Evolutionary conservation across 1,140 invertebrate species (phyloP).

Genomic region (Sycobia sp.): DNA sequence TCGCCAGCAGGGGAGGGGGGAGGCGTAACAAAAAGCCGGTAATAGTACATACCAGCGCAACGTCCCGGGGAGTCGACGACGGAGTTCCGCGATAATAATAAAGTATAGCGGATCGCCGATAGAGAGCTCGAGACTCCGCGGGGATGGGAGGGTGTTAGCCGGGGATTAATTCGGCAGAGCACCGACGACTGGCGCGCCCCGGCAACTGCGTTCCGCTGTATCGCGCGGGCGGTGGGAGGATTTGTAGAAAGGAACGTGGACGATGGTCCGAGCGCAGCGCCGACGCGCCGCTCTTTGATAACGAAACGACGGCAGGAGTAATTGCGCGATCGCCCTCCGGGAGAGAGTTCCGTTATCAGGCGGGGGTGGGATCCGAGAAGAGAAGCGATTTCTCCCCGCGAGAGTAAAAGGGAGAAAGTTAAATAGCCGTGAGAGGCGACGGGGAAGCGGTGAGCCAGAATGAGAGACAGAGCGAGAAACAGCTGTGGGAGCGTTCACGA

Average conservation of each 20-base stretch:
- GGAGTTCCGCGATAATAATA: no score
- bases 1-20: no score
- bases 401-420: constrained; percentile 26
- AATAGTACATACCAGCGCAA: no score
- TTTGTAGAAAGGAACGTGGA: background rate
- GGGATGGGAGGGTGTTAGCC: no score
- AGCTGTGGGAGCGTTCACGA: no score
- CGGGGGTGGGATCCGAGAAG: no score
- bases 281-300: constrained; percentile 31
- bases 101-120: background rate
- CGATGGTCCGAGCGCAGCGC: background rate
- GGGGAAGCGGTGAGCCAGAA: background rate
- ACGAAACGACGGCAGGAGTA: constrained; percentile 24
- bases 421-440: constrained; percentile 16
- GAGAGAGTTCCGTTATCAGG: no score
- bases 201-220: no score
- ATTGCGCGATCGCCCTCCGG: constrained; percentile 25
- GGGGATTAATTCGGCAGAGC: constrained; percentile 10
- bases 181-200: background rate
- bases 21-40: no score
- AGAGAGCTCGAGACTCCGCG: constrained; percentile 11
- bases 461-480: background rate
- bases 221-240: no score
- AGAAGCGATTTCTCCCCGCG: constrained; percentile 2
- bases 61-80: no score